Evolutionary conservation across 2,113 vertebrate genomes (phyloP).

Genomic region (Carassius auratus): DNA sequence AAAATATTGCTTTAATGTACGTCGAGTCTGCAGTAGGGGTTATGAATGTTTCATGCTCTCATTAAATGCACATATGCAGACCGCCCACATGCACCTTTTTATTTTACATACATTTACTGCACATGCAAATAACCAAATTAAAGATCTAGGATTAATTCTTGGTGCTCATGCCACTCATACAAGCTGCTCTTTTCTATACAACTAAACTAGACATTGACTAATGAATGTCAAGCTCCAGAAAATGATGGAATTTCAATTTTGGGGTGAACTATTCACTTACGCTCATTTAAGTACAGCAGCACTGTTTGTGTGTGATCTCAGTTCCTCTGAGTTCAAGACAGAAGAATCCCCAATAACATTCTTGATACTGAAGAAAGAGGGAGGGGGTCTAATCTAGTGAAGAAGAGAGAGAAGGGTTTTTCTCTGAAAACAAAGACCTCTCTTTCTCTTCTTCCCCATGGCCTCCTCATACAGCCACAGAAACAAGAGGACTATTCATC

Average conservation of each 20-base stretch:
- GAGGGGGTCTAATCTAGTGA: conserved; percentile 4
- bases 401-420: neutral
- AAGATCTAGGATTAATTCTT: neutral
- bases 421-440: conserved; percentile 51
- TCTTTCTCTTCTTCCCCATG: conserved; percentile 37
- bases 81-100: neutral
- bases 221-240: neutral
- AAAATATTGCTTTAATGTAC: conserved; percentile 1
- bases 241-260: neutral
- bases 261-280: neutral
- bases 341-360: conserved; percentile 27
- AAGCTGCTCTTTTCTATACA: neutral
- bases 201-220: neutral
- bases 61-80: neutral
- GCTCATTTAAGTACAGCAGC: conserved; percentile 14
- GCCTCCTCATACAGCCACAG: conserved; percentile 46
- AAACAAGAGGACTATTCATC: conserved; percentile 55
- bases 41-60: neutral
- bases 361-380: neutral
- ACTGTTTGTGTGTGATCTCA: neutral
- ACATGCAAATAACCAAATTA: neutral
- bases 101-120: neutral
- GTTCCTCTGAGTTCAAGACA: neutral
- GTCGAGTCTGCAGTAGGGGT: neutral
- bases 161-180: neutral